Conservation (phyloP, 2,888 invertebrate genomes). For the Eupithecia tripunctaria region DNA sequence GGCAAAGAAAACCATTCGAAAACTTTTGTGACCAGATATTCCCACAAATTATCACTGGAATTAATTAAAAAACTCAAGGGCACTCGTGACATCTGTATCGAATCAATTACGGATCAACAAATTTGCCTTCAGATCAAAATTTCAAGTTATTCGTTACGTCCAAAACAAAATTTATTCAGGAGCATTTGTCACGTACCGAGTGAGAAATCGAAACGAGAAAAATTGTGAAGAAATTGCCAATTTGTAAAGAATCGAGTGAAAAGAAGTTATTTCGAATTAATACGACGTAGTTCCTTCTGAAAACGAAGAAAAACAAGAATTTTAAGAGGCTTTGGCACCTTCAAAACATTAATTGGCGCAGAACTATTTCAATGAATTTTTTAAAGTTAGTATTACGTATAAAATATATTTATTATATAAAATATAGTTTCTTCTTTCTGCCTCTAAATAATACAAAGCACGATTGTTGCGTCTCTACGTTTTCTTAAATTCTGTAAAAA, state of each 20-base stretch:
- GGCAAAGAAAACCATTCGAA: neutral
- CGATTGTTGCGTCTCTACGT: neutral
- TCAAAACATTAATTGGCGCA: conserved; percentile 11
- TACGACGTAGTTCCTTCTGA: conserved; percentile 26
- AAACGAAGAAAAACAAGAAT: conserved; percentile 12
- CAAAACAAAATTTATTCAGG: conserved; percentile 53
- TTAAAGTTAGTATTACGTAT: too few relatives aligned
- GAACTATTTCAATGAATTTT: neutral
- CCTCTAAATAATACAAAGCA: neutral
- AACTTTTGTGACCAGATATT: conserved; percentile 16
- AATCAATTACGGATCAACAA: conserved; percentile 51
- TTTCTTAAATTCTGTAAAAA: neutral
- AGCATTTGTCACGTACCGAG: conserved; percentile 55
- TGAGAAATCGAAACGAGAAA: conserved; percentile 53
- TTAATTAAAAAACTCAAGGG: conserved; percentile 42
- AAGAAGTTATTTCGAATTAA: conserved; percentile 38
- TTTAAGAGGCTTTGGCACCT: conserved; percentile 10
- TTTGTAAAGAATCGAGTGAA: conserved; percentile 44
- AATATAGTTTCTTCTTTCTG: neutral
- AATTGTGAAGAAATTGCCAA: conserved; percentile 50
- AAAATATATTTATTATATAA: neutral
- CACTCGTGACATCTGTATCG: conserved; percentile 50
- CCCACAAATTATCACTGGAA: conserved; percentile 24
- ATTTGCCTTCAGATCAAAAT: conserved; percentile 49
- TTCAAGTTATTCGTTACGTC: conserved; percentile 44